phyloP scores from a whole-genome alignment of 2,888 invertebrate species.

The Tridacna crocea region DNA sequence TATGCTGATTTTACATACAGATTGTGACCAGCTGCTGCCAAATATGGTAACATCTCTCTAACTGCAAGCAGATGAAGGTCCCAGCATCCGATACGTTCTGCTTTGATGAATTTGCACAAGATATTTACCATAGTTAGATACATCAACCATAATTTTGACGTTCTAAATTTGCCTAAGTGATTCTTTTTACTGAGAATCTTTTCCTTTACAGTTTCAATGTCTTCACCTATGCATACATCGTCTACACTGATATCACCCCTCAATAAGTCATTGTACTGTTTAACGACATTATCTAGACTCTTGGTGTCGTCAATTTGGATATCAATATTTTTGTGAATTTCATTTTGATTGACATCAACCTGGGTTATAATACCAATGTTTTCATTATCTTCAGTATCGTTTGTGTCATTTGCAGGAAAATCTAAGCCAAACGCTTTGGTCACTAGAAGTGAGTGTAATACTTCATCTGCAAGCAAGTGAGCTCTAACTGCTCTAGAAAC shows the following conservation, averaged over 20 bases:
- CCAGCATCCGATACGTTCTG: slow-evolving; percentile 60
- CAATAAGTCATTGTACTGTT: too few relatives aligned
- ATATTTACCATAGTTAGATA: too few relatives aligned
- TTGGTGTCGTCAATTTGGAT: too few relatives aligned
- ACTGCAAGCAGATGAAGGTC: slow-evolving; percentile 32
- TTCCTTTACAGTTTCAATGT: neutral
- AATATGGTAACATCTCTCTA: slow-evolving; percentile 39
- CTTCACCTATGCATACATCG: slow-evolving; percentile 12
- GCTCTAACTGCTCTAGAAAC: slow-evolving; percentile 61
- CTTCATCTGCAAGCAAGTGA: slow-evolving; percentile 47
- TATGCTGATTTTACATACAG: slow-evolving; percentile 32
- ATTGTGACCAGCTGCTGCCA: slow-evolving; percentile 41
- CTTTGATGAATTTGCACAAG: slow-evolving; percentile 54
- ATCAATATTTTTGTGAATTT: neutral
- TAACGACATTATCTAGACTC: too few relatives aligned
- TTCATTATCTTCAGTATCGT: too few relatives aligned
- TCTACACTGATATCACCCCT: too few relatives aligned
- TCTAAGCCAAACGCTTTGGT: neutral
- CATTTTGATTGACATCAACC: neutral
- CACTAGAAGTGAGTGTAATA: too few relatives aligned
- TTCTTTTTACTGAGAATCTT: neutral
- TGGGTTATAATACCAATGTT: neutral
- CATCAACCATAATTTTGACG: too few relatives aligned
- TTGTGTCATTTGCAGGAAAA: too few relatives aligned
- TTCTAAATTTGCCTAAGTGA: too few relatives aligned